Evolutionary conservation across 2,797 vertebrate genomes (phyloP).

Genomic region (Dicrostonyx torquatus): DNA sequence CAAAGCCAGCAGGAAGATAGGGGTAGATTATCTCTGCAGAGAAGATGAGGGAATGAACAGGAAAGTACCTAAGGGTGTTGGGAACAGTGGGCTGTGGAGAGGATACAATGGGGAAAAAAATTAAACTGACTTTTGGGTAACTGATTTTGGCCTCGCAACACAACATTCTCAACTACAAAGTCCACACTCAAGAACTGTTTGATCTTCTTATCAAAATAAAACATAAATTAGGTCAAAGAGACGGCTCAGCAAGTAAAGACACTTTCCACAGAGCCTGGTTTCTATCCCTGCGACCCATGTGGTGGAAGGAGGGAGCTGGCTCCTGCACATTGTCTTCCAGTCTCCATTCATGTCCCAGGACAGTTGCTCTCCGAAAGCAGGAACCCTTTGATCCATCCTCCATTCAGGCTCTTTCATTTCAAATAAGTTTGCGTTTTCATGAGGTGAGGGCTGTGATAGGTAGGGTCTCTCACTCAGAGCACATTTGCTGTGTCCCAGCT

Average conservation of each 20-base stretch:
- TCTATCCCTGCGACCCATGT: neutral
- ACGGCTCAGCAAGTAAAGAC: neutral
- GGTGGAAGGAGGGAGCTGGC: neutral
- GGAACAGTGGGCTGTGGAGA: neutral
- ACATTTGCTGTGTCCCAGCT: neutral
- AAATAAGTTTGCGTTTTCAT: neutral
- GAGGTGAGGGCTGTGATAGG: no score
- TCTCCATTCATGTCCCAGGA: no score
- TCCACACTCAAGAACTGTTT: neutral
- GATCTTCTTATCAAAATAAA: neutral
- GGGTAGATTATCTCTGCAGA: fast-evolving
- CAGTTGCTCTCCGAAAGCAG: neutral
- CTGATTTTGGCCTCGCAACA: neutral
- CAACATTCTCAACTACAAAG: neutral
- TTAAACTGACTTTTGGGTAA: neutral
- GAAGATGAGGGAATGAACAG: neutral
- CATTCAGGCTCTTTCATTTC: neutral
- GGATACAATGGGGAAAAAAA: no score
- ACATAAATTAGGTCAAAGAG: neutral
- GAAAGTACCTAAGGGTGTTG: neutral
- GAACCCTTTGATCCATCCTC: neutral
- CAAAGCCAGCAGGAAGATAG: no score
- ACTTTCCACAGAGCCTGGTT: neutral
- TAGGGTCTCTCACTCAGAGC: neutral
- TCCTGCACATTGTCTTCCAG: neutral